A percentile compares a stretch with the other conserved stretches of the same genome.
phyloP scores from a whole-genome alignment of 2,888 invertebrate species.

The Agrilus biguttatus region DNA sequence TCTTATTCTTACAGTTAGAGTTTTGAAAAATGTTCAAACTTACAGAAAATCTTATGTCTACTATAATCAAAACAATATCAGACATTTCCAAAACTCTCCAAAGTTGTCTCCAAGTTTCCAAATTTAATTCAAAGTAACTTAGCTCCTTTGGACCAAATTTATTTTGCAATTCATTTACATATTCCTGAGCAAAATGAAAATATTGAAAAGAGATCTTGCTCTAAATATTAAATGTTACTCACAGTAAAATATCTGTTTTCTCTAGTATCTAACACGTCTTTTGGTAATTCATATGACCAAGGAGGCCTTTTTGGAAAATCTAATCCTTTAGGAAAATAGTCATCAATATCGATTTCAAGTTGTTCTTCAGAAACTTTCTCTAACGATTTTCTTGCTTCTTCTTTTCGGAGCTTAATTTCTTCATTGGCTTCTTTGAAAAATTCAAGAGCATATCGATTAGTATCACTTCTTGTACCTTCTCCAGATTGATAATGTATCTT shows the following conservation, averaged over 20 bases:
- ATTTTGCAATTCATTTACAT: conserved; percentile 51
- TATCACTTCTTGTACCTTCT: conserved; percentile 32
- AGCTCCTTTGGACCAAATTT: conserved; percentile 47
- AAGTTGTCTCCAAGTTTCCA: conserved; percentile 92
- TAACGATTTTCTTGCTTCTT: conserved; percentile 45
- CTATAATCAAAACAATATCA: conserved; percentile 74
- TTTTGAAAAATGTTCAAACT: conserved; percentile 20
- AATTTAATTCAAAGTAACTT: conserved; percentile 82
- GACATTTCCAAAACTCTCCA: conserved; percentile 95
- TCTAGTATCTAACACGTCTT: conserved; percentile 55
- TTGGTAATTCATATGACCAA: conserved; percentile 68
- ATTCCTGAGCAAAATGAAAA: conserved; percentile 44
- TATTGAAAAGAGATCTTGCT: neutral
- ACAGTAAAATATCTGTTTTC: conserved; percentile 76
- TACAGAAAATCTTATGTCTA: conserved; percentile 76
- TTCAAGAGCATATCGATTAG: conserved; percentile 63
- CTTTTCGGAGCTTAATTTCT: conserved; percentile 54
- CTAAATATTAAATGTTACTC: conserved; percentile 13
- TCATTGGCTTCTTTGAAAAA: conserved; percentile 69
- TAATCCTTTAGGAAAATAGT: conserved; percentile 52
- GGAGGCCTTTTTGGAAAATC: conserved; percentile 74
- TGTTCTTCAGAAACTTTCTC: conserved; percentile 41
- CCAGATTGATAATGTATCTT: conserved; percentile 53
- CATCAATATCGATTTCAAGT: conserved; percentile 51
- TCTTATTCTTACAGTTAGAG: neutral